phyloP scores from a whole-genome alignment of 2,113 vertebrate genomes.

The Aythya baeri region DNA sequence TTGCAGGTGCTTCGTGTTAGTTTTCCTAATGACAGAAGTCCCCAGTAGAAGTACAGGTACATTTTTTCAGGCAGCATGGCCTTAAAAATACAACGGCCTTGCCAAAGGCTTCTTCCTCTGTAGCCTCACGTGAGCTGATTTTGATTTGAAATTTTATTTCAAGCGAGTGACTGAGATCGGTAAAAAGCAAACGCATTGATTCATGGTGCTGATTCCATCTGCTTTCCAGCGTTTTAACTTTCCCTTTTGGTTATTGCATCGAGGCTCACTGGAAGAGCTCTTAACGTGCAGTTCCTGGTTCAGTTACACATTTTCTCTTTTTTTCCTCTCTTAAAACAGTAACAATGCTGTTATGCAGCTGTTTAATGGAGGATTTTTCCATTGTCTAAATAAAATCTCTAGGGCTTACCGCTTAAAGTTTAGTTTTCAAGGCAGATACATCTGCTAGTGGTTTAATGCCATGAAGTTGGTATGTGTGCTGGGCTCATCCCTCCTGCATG shows the following conservation, averaged over 20 bases:
- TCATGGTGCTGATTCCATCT: not conserved
- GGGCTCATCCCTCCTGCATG: not conserved
- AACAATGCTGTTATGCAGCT: not conserved
- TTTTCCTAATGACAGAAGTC: not conserved
- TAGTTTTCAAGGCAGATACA: not conserved
- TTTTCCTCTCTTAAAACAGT: not conserved
- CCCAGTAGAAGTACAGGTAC: not conserved
- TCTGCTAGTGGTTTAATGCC: not conserved
- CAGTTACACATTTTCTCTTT: not conserved
- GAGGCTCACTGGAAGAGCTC: not conserved
- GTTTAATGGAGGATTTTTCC: not conserved
- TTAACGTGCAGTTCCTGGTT: fast-evolving
- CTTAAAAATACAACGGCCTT: not conserved
- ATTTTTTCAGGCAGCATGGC: not conserved
- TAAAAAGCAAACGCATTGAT: not conserved
- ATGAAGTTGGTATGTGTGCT: not conserved
- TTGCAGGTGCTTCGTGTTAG: not conserved
- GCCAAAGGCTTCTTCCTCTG: not conserved
- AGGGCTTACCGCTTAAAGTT: not conserved
- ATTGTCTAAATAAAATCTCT: not conserved
- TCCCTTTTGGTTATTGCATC: not conserved
- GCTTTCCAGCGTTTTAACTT: not conserved
- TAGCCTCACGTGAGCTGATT: fast-evolving
- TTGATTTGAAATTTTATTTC: not conserved
- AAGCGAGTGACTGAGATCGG: not conserved